Evolutionary conservation across 2,113 vertebrate species (phyloP), one percentile per base, ranked within the genome.

Genomic region (Ameiurus melas): DNA sequence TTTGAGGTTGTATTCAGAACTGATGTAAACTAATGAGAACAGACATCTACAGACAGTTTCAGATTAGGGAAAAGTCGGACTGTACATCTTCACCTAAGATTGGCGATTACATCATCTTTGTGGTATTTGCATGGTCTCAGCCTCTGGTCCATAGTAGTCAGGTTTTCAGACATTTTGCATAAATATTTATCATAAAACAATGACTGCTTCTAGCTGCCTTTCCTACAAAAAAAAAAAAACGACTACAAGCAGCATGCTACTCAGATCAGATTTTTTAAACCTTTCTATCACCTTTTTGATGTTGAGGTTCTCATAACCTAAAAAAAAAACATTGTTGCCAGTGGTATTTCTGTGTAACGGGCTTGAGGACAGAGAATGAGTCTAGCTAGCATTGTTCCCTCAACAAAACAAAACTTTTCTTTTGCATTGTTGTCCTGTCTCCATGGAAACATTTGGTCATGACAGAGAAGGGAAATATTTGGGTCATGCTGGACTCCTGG

Each of bases 351-450:
- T 75, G 64, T 20, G 70, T 77, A 62, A 83, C 86, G 47, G 53
- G 36, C 33, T 70, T n/a, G 68, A 87, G 83, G 87, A 80, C 71
- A 79, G 68, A 85, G 86, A 89, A 85, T 43, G 19, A 53, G 86
- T 85, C 86, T 84, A 83, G 30, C 86, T 84, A 83, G 30, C 91
- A 90, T 92, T 92, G 91, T 93, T 89, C 82, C 85, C 85, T 86
- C 85, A n/a, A 73, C 90, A 85, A 88, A 91, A 92, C 58, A 90
- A 90, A 92, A 85, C 86, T 87, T 88, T 87, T 19, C 43, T 81
- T 60, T 86, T 86, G 91, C 89, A 93, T 92, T 92, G 93, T 93
- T 88, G 84, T 84, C 85, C 57, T 7, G 92, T 93, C 92, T 89
- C 93, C 86, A 91, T 94, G 91, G 93, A 83, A 90, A 93, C 91